Evolutionary conservation across 1,140 invertebrate genomes (phyloP).

Genomic region (Catajapyx aquilonaris): DNA sequence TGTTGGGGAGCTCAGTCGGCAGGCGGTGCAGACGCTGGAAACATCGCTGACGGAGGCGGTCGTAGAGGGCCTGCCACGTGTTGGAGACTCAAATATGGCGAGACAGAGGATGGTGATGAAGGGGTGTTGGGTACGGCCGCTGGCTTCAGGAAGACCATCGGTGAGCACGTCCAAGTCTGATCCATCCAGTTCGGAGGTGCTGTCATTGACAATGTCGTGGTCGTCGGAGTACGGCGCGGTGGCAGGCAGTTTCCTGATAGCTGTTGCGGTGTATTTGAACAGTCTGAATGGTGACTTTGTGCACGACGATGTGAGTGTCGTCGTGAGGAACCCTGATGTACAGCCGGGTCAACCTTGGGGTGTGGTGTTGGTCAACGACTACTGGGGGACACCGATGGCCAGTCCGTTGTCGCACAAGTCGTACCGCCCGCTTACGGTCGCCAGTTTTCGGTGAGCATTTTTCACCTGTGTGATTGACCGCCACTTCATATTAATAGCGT

Average conservation of each 20-base stretch:
- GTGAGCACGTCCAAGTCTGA: no score
- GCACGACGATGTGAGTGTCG: constrained; percentile 33
- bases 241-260: constrained; percentile 7
- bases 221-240: background rate
- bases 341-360: background rate
- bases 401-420: constrained; percentile 26
- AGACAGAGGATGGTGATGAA: no score
- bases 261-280: constrained; percentile 22
- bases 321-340: constrained; percentile 31
- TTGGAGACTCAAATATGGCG: no score
- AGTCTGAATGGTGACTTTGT: constrained; percentile 31
- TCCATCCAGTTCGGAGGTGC: no score
- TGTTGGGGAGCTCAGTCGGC: no score
- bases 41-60: no score
- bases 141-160: no score
- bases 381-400: constrained; percentile 34
- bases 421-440: constrained; percentile 23
- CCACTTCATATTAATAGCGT: no score
- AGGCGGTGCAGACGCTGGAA: no score
- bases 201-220: background rate
- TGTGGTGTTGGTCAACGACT: constrained; percentile 23
- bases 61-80: no score
- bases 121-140: no score
- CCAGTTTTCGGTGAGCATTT: constrained; percentile 29
- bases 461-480: no score